Evolutionary conservation across 1,140 invertebrate genomes (phyloP), one percentile per base, ranked within the genome.

Genomic region (Zaprionus ghesquierei): DNA sequence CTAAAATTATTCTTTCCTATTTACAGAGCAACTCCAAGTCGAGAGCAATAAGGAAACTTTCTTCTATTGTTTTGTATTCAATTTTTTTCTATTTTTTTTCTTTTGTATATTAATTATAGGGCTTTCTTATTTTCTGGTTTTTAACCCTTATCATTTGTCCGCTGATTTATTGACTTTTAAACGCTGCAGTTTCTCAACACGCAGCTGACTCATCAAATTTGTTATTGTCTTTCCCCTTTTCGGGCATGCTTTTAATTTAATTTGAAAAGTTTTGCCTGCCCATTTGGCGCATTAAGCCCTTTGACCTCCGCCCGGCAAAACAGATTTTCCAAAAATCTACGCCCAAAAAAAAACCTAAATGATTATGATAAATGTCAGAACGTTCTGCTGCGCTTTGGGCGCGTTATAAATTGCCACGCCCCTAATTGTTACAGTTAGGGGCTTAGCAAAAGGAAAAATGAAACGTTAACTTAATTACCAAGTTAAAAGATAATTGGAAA

Each of bases 131-230:
- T 6, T 23, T 55, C 31, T 46, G n/a, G 25, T 46, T 53, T 58
- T 33, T 27, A 2, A 87, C 84, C 84, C 84, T 89, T 71, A 77
- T 87, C 84, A 87, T 70, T 62, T 60, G 44, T 51, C 49, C 60
- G 69, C 44, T 87, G 84, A 87, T 87, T 82, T 87, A 87, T 87
- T 87, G 84, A 89, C 84, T 89, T 89, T 87, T 87, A 87, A 87
- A 68, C 74, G 85, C 58, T 76, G 81, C 77, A 78, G 66, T 51
- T 74, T 55, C 61, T 60, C 33, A 70, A 69, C 64, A 65, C 75
- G 73, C 64, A 86, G 82, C 82, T 87, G 82, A 87, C 82, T 87
- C 82, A 87, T 87, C 82, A 87, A 82, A 87, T 64, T 89, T 89
- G 76, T 80, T 87, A n/a, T 89, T 84, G 73, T 87, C 79, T 77